Evolutionary conservation across 2,113 vertebrate genomes (phyloP), one percentile per base, ranked within the genome.

Genomic region (Elephantulus edwardii): DNA sequence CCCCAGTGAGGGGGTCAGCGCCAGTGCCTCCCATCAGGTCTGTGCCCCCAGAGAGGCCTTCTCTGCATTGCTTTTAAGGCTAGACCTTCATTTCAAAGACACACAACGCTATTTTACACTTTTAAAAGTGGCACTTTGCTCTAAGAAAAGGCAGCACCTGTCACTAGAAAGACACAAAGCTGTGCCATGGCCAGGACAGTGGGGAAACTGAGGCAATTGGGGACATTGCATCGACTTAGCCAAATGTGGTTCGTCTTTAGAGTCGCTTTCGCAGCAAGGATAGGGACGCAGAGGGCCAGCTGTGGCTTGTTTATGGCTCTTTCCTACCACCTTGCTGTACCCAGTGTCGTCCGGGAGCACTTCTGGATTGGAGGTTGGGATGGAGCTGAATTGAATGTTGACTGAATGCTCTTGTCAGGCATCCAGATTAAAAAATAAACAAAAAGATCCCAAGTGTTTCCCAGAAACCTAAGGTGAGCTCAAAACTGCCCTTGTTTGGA

Each of bases 141-240:
- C 5, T 44, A 44, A 13, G 8, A 38, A 38, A 20, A 66, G 4
- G 28, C 4, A 5, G 33, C 28, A 17, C 70, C 78, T n/a, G 5
- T 64, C 26, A 19, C 74, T 5, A 60, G 26, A 60, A 26, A 26
- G 20, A 26, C 26, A 24, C 24, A 60, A 3, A 30, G 4, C 28
- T 26, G 19, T 24, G 56, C 20, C 5, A 0, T 48, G 85, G 50
- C 46, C 58, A 5, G 40, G 13, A 64, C 20, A 5, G 58, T 1
- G 46, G 90, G 56, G 80, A 95, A 84, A 89, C 92, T 22, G 92
- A 92, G 96, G 77, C 74, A 48, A 60, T 0, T 2, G 38, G 72
- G 38, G 40, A 38, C 6, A 11, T 11, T 66, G 54, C 11, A 28
- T 50, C 75, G 4, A 0, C 40, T 68, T 42, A 1, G 0, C 0